These are phyloP conservation scores for Megamerina dolium DNA, from an alignment of 2,888 invertebrate species.

Conservation along the genomic window DNA sequence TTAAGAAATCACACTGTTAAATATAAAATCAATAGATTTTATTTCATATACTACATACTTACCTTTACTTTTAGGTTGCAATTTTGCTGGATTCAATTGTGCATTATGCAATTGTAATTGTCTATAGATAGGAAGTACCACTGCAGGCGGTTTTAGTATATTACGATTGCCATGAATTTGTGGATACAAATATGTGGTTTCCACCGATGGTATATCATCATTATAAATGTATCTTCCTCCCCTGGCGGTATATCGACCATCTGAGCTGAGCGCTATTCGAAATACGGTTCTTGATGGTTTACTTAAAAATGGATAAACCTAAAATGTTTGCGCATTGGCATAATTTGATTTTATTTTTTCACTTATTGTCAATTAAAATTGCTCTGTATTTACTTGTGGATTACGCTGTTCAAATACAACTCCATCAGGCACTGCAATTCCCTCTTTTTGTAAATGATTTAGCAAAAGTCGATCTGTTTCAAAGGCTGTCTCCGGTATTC, in stretches of 20 bases:
- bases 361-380: no score
- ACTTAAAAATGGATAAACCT: conserved; percentile 45
- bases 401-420: conserved; percentile 52
- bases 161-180: conserved; percentile 39
- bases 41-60: no score
- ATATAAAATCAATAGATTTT: no score
- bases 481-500: conserved; percentile 60
- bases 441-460: conserved; percentile 58
- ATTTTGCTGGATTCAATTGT: conserved; percentile 39
- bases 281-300: conserved; percentile 43
- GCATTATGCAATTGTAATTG: conserved; percentile 41
- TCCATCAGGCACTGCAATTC: conserved; percentile 58
- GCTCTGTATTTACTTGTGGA: conserved; percentile 38
- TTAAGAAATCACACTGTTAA: no score
- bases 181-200: conserved; percentile 57
- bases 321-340: background rate
- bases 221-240: conserved; percentile 51
- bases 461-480: conserved; percentile 55
- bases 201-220: conserved; percentile 49
- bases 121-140: conserved; percentile 37
- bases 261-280: conserved; percentile 52
- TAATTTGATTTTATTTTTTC: background rate
- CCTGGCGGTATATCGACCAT: conserved; percentile 52
- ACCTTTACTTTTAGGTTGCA: conserved; percentile 42
- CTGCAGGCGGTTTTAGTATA: conserved; percentile 24